Conservation (phyloP, 92 coral and sea anemone species). For the Heliopora coerulea region DNA sequence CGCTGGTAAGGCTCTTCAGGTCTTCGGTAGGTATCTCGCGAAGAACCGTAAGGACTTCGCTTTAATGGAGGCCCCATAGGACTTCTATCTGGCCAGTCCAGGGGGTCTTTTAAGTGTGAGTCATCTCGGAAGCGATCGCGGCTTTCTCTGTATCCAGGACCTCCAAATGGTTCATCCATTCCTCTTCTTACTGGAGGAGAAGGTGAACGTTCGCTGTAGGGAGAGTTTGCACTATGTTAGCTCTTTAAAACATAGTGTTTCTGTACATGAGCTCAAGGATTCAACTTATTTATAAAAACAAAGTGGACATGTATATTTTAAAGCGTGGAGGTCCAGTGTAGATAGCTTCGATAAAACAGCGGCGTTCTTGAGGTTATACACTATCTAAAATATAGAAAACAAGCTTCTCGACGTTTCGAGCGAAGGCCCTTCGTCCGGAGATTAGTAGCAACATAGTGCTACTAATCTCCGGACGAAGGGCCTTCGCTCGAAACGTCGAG, state of each 20-base stretch:
- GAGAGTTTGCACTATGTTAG: background rate
- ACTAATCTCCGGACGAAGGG: no score
- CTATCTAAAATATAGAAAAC: no score
- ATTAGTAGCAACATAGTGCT: no score
- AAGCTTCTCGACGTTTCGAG: no score
- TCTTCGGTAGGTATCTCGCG: conserved; percentile 55
- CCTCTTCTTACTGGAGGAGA: conserved; percentile 25
- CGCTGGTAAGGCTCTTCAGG: conserved; percentile 53
- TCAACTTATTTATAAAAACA: no score
- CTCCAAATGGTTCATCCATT: conserved; percentile 64
- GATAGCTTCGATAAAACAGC: no score
- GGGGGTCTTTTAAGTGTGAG: conserved; percentile 55
- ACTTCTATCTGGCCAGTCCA: conserved; percentile 45
- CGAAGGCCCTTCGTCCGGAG: no score
- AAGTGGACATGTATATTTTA: no score
- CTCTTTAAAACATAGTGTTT: background rate
- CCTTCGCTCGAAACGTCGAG: no score
- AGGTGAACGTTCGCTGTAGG: conserved; percentile 26
- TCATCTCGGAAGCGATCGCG: conserved; percentile 85
- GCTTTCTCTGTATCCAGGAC: conserved; percentile 37
- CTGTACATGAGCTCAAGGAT: no score
- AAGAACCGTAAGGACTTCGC: conserved; percentile 12
- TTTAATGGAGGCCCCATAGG: background rate
- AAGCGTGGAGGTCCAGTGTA: no score
- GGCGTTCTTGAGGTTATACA: no score